Base-by-base conservation (phyloP, 2,797 vertebrate genomes). In the Xenentodon cancila region DNA sequence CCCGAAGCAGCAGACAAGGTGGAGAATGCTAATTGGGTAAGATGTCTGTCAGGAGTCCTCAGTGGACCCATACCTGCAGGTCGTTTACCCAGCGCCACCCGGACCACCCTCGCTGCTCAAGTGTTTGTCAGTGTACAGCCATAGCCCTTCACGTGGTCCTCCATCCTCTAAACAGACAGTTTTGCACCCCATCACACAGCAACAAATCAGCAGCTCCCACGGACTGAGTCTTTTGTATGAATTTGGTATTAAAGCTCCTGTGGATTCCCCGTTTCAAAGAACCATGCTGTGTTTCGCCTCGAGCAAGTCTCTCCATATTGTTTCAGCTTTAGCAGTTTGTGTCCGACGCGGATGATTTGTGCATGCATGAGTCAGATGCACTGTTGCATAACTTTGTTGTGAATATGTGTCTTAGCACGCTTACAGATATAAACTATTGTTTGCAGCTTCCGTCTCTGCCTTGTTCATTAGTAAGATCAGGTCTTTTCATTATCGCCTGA, bases 11-110 rank as follows among this genome's bases (percentile, higher is more conserved):
- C 40, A 62, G 57, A 58, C 64, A 59, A 75, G 75, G 73, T 73
- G 71, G 50, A 7, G 54, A 71, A 87, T 87, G 73, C 71, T 87
- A 90, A 92, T 87, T 77, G 68, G 63, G 52, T 66, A 62, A 77
- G 81, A 88, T 88, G 76, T 81, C 77, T 88, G 81, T 85, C 82
- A 84, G 69, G 70, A 81, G 61, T 79, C 65, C 81, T 84, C 71
- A 71, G 81, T 5, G 44, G 73, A 45, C 64, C 43, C 48, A 60
- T 57, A 62, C 61, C 84, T 79, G 68, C 22, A 16, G 80, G 84
- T 63, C 25, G 5, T 77, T 82, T 71, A 79, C 60, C 66, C 77
- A 73, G 73, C 69, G 75, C 62, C 69, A 21, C 59, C 68, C 54
- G 49, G 34, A 37, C 34, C 19, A 59, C 59, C 59, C 73, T 71